Evolutionary conservation across 2,113 vertebrate species (phyloP), one percentile per base, ranked within the genome.

Genomic region (Synchiropus splendidus): DNA sequence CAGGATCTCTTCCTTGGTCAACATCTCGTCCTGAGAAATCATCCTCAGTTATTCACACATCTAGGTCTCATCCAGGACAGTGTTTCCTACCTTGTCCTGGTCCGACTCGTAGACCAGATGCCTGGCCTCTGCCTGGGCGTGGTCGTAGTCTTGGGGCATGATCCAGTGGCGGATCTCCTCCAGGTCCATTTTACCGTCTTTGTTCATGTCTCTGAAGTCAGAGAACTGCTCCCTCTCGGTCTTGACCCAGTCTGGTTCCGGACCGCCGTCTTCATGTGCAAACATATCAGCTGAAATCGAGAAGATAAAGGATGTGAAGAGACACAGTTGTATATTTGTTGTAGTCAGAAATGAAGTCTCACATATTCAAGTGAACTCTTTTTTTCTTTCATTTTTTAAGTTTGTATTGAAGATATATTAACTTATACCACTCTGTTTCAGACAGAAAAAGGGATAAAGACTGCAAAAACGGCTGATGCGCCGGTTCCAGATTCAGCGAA

Each of bases 81-180:
- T 9, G 30, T 10, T 39, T 12, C 16, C 30, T 85, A 98, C 95
- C 91, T 92, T 94, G 75, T 97, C 86, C 33, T 77, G 76, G 67
- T 99, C 95, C 0, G 95, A 97, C 74, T 99, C 93, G 0, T 95
- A 90, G 11, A 99, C 86, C 44, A 99, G 85, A 56, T 99, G 95
- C 51, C 91, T 83, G 48, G 95, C 95, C 78, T 99, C 95, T 0
- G 95, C 93, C 54, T 91, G 87, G 0, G 94, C 95, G 0, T 99
- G 93, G 72, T 99, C 95, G 1, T 99, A 99, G 70, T 97, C 92
- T 16, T 95, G 88, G 1, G 95, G 95, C 48, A 99, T 90, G 65
- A 98, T 97, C 95, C 95, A 99, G 51, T 93, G 91, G 31, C 86
- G 88, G 68, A 99, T 95, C 74, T 99, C 95, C 0, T 94, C 89